Conservation (phyloP, 2,113 vertebrate genomes). For the Lasiurus borealis region DNA sequence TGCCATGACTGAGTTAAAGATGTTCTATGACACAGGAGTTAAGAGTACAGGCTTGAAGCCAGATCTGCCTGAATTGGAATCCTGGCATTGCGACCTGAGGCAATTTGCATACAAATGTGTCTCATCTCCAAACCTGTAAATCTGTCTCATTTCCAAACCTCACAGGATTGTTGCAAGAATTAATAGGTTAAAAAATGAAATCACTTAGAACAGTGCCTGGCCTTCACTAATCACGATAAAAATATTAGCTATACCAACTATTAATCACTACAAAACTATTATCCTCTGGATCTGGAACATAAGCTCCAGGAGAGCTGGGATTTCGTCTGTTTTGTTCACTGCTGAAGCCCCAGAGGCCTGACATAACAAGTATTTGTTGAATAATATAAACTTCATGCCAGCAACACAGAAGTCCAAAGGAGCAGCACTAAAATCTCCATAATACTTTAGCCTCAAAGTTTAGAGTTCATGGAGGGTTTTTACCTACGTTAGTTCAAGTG, state of each 20-base stretch:
- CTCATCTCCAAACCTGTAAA: background rate
- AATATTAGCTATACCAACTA: background rate
- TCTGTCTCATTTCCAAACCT: background rate
- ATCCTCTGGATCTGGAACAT: background rate
- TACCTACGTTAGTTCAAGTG: background rate
- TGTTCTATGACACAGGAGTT: background rate
- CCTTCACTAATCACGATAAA: background rate
- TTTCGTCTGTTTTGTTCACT: background rate
- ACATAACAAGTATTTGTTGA: background rate
- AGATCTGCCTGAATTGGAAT: background rate
- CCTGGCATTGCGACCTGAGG: background rate
- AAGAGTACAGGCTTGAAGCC: background rate
- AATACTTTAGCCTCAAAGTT: background rate
- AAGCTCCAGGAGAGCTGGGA: background rate
- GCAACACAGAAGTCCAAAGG: background rate
- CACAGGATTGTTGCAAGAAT: background rate
- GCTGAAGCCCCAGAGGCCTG: background rate
- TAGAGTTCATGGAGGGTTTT: background rate
- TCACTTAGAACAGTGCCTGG: background rate
- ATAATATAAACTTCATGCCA: background rate
- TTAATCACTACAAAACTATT: background rate
- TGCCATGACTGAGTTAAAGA: background rate
- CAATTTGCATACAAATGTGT: background rate
- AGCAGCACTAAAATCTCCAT: background rate
- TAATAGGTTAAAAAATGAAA: background rate